phyloP scores from a whole-genome alignment of 2,797 vertebrate species.

The Xiphophorus birchmanni region DNA sequence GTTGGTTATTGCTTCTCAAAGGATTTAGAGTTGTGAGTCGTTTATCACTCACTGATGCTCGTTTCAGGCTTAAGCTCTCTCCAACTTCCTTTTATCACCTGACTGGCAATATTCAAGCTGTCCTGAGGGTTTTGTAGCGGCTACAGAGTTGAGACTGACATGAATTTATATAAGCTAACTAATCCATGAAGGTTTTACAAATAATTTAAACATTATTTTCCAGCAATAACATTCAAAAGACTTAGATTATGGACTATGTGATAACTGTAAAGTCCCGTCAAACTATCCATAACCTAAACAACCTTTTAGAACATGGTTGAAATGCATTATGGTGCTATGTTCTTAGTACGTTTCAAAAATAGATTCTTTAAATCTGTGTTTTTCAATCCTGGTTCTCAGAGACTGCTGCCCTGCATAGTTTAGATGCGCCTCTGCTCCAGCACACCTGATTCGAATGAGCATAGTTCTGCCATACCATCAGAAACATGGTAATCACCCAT shows the following conservation, averaged over 20 bases:
- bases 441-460: no score
- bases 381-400: no score
- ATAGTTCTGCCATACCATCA: no score
- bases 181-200: constrained; percentile 26
- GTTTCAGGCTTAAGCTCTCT: constrained; percentile 41
- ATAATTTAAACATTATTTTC: constrained; percentile 30
- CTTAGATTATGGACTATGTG: background rate
- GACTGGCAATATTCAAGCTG: constrained; percentile 34
- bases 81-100: constrained; percentile 57
- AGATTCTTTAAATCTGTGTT: background rate
- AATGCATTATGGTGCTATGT: background rate
- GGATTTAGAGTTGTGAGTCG: constrained; percentile 28
- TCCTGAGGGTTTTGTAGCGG: constrained; percentile 47
- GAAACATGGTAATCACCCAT: no score
- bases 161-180: constrained; percentile 23
- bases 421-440: no score
- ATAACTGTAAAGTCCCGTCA: background rate
- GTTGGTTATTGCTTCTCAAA: constrained; percentile 38
- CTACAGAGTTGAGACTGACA: constrained; percentile 24
- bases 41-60: constrained; percentile 50
- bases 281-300: background rate
- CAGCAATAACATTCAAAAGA: background rate
- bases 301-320: background rate
- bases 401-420: no score
- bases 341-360: background rate